Percentiles rank a stretch among this genome's conserved stretches.
Evolutionary conservation across 2,888 invertebrate species (phyloP).

Genomic region (Helicoverpa assulta): DNA sequence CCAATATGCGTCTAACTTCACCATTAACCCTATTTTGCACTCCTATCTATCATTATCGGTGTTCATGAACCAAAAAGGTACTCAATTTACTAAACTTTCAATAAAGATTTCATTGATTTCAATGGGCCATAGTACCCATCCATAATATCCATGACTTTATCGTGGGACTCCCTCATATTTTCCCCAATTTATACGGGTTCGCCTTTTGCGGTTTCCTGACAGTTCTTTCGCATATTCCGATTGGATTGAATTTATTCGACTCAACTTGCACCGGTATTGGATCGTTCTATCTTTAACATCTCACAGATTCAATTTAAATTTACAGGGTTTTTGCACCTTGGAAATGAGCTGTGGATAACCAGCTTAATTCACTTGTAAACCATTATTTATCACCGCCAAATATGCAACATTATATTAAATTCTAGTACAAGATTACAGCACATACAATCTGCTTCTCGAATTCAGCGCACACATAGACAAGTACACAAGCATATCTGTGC

Average conservation of each 20-base stretch:
- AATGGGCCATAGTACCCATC: constrained; percentile 82
- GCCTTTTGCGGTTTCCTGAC: constrained; percentile 79
- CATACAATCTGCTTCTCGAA: constrained; percentile 39
- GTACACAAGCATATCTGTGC: constrained; percentile 31
- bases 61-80: constrained; percentile 61
- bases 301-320: constrained; percentile 37
- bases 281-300: constrained; percentile 66
- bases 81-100: constrained; percentile 81
- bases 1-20: constrained; percentile 3
- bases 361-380: neutral
- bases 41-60: constrained; percentile 42
- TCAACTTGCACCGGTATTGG: constrained; percentile 69
- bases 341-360: constrained; percentile 24
- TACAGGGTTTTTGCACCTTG: constrained; percentile 1
- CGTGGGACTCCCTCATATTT: constrained; percentile 79
- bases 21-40: constrained; percentile 31
- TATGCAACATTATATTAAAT: neutral
- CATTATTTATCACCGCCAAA: too few relatives aligned
- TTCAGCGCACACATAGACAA: constrained; percentile 14
- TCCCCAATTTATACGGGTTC: constrained; percentile 81
- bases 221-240: constrained; percentile 79
- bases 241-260: constrained; percentile 78
- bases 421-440: constrained; percentile 7
- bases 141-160: constrained; percentile 83
- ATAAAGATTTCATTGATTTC: constrained; percentile 87